Base-by-base conservation (phyloP, 2,113 vertebrate species). In the Hucho hucho region DNA sequence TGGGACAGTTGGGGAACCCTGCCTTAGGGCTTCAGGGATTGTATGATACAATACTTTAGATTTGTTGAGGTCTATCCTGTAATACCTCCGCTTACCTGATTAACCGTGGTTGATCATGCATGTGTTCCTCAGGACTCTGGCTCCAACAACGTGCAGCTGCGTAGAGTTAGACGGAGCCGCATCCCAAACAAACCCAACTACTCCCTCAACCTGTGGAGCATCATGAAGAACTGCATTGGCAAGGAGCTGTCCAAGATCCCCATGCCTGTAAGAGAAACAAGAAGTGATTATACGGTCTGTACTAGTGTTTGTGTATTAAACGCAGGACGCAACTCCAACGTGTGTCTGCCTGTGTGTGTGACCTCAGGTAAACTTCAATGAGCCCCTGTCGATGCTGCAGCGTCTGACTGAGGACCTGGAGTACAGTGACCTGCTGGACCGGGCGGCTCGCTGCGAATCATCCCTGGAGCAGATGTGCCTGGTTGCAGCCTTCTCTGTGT, bases 231-330 rank as follows among this genome's bases (percentile, higher is more conserved):
- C 71, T 98, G 98, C 75, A 98, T 98, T 2, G 97, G 97, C 29
- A 98, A 98, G 89, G 97, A 98, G 77, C 91, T 98, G 58, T 97
- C 96, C 49, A 98, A 95, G 79, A 97, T 98, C 80, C 95, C 97
- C 59, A 98, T 98, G 97, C 97, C 97, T 0, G 97, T 98, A 81
- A 93, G 93, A 83, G 67, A 6, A 75, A 37, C 5, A 28, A 43
- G 2, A 43, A 43, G 7, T 43, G 37, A 43, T 43, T 43, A 43
- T 43, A 2, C 9, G 2, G 37, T 43, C 37, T 43, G 9, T 43
- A 43, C 37, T 43, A 43, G 37, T 43, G 37, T 43, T 43, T 43
- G 37, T 43, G 37, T 43, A 43, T 43, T 43, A 43, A 43, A 11
- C 9, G 37, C 49, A 16, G 5, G 49, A 6, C 22, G 1, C 53